Base-by-base conservation (phyloP, 2,888 invertebrate genomes). In the Parnassius apollo region DNA sequence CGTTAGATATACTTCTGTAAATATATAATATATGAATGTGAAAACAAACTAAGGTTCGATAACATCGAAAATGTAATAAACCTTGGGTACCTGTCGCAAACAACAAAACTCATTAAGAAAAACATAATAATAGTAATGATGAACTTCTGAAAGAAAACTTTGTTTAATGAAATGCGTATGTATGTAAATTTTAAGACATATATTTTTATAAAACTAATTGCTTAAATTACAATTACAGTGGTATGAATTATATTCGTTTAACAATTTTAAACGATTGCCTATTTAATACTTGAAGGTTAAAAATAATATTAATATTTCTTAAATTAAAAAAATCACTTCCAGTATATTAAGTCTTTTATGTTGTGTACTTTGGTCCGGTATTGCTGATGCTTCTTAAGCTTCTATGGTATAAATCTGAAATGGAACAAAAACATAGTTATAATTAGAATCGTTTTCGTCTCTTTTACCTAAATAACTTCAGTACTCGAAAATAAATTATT, bases 401-500 rank as follows among this genome's bases (percentile, higher is more conserved):
- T 76, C 76, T 2, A 76, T 71, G 56, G 70, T 73, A 42, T 74
- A 76, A 42, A 78, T 71, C 75, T 78, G 75, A 44, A 75, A 75
- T 65, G 51, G 52, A 57, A 67, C 69, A 42, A 42, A 49, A 12
- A 54, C n/a, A 42, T n/a, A 18, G 13, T 18, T 18, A 54, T 13
- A n/a, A 9, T 10, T n/a, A 2, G 2, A 53, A n/a, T 10, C 42
- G n/a, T n/a, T 25, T 35, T 0, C 35, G 35, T 35, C 35, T 35
- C 7, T 0, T 35, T 4, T 7, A 35, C 35, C 35, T 7, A 35
- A 0, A 4, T 35, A 35, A 35, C 35, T 35, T 4, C 35, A 35
- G 35, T 35, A 7, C 35, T 35, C 35, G 35, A 35, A 35, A 35
- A 35, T 4, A 35, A 35, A 35, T 35, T 4, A 35, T 7, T 35